Evolutionary conservation across 2,113 vertebrate species (phyloP).

Genomic region (Trochalopteron elliotii): DNA sequence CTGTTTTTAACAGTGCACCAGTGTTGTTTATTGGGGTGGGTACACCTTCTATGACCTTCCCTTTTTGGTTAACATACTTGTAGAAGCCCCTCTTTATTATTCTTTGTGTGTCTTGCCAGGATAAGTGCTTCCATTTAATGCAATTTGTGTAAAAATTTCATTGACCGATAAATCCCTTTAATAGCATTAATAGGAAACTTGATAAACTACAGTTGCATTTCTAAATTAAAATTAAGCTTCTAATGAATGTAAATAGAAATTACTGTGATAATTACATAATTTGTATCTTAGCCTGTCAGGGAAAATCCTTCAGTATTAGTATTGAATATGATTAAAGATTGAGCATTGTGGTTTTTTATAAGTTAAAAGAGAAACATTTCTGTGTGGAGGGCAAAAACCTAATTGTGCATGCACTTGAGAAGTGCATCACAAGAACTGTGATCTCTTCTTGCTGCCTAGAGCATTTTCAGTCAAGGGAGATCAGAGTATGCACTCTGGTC

Average conservation of each 20-base stretch:
- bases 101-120: not conserved
- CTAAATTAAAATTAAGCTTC: constrained; percentile 9
- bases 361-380: not conserved
- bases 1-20: not conserved
- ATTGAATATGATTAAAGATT: not conserved
- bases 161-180: not conserved
- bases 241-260: constrained; percentile 6
- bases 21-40: not conserved
- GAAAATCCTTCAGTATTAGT: not conserved
- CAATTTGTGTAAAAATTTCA: not conserved
- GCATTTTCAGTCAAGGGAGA: not conserved
- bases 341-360: not conserved
- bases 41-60: not conserved
- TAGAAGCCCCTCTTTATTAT: not conserved
- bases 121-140: not conserved
- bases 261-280: not conserved
- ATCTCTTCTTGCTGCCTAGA: not conserved
- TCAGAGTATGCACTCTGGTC: not conserved
- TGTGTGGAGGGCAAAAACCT: not conserved
- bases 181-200: not conserved
- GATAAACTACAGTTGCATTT: not conserved
- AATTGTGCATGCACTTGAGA: not conserved
- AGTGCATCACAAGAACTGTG: not conserved
- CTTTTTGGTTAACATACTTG: not conserved
- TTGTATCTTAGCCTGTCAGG: not conserved